Evolutionary conservation across 2,113 vertebrate species (phyloP), one percentile per base, ranked within the genome.

Genomic region (Sebastes schlegelii): DNA sequence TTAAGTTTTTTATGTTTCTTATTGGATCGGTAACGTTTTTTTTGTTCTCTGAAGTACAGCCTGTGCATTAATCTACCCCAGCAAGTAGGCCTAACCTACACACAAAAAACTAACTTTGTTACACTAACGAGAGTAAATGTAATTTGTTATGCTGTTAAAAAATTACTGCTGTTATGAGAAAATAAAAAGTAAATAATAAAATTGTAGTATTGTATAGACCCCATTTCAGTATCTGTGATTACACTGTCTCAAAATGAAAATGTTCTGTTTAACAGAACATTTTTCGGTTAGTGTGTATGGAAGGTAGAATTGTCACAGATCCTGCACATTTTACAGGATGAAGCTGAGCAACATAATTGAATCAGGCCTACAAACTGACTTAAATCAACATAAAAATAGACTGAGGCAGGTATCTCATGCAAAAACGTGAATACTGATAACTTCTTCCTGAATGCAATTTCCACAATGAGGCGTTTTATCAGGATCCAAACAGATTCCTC

Each of bases 391-490:
- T 79, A 87, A 89, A 94, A 91, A 85, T 80, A 88, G 86, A 85
- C 45, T 0, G 63, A 77, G 55, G 78, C 43, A 86, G 80, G 79
- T 74, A 57, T 86, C 69, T 76, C 55, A 26, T 77, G 74, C 60
- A 60, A 84, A 34, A 79, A 86, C 60, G 13, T 72, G 80, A 75
- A 85, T 74, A 73, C 81, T 51, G 90, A 92, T 84, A 87, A 91
- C 80, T 88, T 79, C 72, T 80, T 82, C 42, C 74, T 65, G 70
- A 88, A 88, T 78, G 71, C 76, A 72, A 49, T 80, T 83, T 80
- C 82, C 67, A 92, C 91, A 94, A 91, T 89, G 89, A 86, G 79
- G 23, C 74, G 23, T 88, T 85, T 93, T 94, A 95, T 95, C 94
- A 86, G 92, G 82, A 94, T 90, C 72, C 86, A 84, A 92, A 91